Evolutionary conservation across 2,113 vertebrate genomes (phyloP).

Genomic region (Dasypus novemcinctus): DNA sequence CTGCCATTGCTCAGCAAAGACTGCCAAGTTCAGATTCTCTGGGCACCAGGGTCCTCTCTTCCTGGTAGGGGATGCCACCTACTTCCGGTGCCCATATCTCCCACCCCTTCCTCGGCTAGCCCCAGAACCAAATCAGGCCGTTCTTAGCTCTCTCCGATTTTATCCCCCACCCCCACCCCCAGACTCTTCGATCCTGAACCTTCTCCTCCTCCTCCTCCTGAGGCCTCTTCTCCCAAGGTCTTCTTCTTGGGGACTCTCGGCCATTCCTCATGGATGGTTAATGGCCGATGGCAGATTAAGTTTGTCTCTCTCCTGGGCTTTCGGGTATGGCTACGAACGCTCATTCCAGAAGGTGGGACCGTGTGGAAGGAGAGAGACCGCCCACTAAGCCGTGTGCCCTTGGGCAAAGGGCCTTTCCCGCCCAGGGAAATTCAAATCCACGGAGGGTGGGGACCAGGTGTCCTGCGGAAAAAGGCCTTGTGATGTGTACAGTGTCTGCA

Average conservation of each 20-base stretch:
- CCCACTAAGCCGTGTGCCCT: neutral
- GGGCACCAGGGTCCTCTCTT: neutral
- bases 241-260: neutral
- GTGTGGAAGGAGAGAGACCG: neutral
- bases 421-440: slow-evolving; percentile 32
- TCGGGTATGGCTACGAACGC: neutral
- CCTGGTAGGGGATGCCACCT: neutral
- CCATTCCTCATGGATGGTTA: neutral
- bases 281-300: neutral
- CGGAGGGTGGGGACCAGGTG: neutral
- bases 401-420: slow-evolving; percentile 6
- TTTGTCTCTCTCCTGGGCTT: neutral
- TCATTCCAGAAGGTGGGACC: neutral
- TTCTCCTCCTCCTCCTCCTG: neutral
- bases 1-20: neutral
- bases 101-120: neutral
- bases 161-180: neutral
- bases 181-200: neutral
- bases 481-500: slow-evolving; percentile 65
- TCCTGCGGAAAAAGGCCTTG: slow-evolving; percentile 58
- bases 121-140: neutral
- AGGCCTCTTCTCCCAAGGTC: neutral
- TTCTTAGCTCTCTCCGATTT: neutral
- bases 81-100: neutral
- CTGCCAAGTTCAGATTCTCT: neutral